These are phyloP conservation scores for Nymphalis polychloros DNA, from an alignment of 2,888 invertebrate genomes.

Conservation along the genomic window DNA sequence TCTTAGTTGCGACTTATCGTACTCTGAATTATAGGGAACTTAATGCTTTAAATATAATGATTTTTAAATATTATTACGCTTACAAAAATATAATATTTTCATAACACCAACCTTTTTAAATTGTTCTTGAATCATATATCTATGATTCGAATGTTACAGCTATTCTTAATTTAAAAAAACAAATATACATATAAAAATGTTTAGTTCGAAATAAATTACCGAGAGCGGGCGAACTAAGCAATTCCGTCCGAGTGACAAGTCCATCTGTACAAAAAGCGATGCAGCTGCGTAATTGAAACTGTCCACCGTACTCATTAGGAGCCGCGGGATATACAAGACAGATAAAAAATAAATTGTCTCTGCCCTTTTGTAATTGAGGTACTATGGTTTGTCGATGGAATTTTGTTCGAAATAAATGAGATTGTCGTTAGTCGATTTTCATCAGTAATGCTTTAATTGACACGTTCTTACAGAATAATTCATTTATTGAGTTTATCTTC, in stretches of 20 bases:
- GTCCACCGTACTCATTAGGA: conserved; percentile 55
- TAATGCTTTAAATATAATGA: conserved; percentile 1
- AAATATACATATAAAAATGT: conserved; percentile 24
- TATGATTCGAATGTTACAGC: too few species aligned
- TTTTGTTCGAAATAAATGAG: neutral
- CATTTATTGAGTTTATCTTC: too few species aligned
- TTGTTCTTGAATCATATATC: too few species aligned
- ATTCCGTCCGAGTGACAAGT: conserved; percentile 49
- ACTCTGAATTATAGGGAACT: conserved; percentile 15
- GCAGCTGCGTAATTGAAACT: conserved; percentile 61
- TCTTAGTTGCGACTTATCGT: conserved; percentile 33
- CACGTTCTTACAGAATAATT: too few species aligned
- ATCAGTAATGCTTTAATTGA: neutral
- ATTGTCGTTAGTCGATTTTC: neutral
- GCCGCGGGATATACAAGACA: conserved; percentile 43
- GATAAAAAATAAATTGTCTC: conserved; percentile 42
- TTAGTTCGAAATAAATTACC: conserved; percentile 39
- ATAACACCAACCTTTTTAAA: too few species aligned
- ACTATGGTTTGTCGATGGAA: conserved; percentile 14
- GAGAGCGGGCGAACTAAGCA: conserved; percentile 44
- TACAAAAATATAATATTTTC: neutral
- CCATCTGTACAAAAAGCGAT: conserved; percentile 47
- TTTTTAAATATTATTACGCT: neutral
- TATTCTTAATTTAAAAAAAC: neutral
- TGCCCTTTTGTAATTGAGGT: conserved; percentile 28